Evolutionary conservation across 2,113 vertebrate species (phyloP).

Genomic region (Heterotis niloticus): DNA sequence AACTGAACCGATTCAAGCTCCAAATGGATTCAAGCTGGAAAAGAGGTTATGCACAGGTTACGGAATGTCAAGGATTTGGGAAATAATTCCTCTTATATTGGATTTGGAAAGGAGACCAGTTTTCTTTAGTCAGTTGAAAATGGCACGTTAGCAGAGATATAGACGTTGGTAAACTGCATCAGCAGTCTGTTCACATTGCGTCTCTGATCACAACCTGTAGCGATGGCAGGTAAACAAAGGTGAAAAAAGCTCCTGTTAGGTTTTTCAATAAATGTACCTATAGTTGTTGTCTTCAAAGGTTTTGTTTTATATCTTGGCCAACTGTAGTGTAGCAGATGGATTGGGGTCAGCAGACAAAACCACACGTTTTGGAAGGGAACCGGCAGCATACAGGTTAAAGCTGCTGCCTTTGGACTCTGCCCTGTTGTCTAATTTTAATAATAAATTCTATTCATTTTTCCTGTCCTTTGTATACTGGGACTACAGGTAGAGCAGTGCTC

Average conservation of each 20-base stretch:
- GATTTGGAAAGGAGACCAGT: conserved; percentile 46
- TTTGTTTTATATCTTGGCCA: neutral
- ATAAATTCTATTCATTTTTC: no score
- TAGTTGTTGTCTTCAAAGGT: conserved; percentile 1
- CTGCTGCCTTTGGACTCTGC: no score
- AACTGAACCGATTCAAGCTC: conserved; percentile 49
- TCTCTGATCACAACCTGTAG: conserved; percentile 44
- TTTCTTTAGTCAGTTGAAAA: neutral
- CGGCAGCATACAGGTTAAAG: no score
- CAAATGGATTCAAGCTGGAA: conserved; percentile 65
- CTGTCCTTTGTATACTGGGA: no score
- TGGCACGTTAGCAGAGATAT: neutral
- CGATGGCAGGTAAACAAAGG: conserved; percentile 11
- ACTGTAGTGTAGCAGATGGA: neutral
- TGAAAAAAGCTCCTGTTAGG: neutral
- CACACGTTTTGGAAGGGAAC: neutral
- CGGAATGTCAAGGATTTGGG: conserved; percentile 59
- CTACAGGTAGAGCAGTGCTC: no score
- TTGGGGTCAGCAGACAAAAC: neutral
- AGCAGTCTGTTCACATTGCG: conserved; percentile 11
- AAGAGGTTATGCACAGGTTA: conserved; percentile 63
- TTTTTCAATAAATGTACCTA: neutral
- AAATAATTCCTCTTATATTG: conserved; percentile 67
- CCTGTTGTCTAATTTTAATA: no score
- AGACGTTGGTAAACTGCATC: neutral